phyloP scores from a whole-genome alignment of 2,113 vertebrate species.

The Chloebia gouldiae region DNA sequence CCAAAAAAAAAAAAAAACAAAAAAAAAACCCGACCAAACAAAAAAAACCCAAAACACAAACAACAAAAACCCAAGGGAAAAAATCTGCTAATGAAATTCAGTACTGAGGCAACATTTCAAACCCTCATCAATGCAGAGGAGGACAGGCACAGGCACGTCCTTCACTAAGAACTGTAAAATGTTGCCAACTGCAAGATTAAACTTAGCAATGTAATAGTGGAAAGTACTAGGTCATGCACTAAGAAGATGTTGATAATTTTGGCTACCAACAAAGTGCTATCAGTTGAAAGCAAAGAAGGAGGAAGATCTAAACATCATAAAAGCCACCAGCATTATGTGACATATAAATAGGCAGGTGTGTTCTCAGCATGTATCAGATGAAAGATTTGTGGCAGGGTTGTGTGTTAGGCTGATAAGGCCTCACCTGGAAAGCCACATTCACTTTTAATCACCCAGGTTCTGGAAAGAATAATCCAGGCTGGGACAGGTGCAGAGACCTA shows the following conservation, averaged over 20 bases:
- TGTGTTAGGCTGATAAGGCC: not conserved
- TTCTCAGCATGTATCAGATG: not conserved
- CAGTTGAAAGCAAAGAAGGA: constrained; percentile 18
- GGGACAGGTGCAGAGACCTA: constrained; percentile 29
- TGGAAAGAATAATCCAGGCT: constrained; percentile 33
- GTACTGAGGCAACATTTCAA: not conserved
- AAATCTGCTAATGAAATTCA: not conserved
- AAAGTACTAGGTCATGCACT: not conserved
- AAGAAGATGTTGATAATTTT: not conserved
- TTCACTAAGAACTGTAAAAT: not conserved
- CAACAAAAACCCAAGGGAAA: not conserved
- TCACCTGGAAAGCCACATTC: constrained; percentile 4
- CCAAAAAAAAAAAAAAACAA: not conserved
- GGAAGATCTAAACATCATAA: not conserved
- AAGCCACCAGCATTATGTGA: not conserved
- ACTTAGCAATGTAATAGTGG: not conserved
- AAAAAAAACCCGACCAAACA: not conserved
- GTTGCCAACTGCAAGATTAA: not conserved
- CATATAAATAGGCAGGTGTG: not conserved
- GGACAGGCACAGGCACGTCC: not conserved
- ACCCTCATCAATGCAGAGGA: not conserved
- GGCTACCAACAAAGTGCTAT: not conserved
- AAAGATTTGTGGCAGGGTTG: constrained; percentile 26
- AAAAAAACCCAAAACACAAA: not conserved
- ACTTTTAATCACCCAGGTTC: not conserved